Base-by-base conservation (phyloP, 2,888 invertebrate species). In the Heteropelma amictum region DNA sequence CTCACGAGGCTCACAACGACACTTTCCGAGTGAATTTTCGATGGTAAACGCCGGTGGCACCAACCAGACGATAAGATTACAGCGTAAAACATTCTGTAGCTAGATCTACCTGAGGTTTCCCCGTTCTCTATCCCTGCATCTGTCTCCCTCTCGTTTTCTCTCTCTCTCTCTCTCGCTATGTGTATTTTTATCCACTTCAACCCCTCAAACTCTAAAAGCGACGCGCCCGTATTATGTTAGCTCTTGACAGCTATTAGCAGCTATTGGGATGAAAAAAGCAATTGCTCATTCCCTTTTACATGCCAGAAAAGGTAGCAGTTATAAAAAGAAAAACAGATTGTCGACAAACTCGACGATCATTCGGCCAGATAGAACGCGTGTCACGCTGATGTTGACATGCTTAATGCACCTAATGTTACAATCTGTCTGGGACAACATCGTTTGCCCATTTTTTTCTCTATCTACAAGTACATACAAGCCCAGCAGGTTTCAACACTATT, bases 391-490 rank as follows among this genome's bases (percentile, higher is more conserved):
- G 84, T 86, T 86, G 83, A 85, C 86, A 84, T 78, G 82, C 79
- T 80, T 86, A 86, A 86, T 86, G 86, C 82, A 86, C 81, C 79
- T 72, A 75, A 71, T 76, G 77, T 76, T 71, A 71, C 61, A 38
- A 30, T 40, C 49, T 71, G 64, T 71, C 61, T 51, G 42, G 42
- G n/a, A 45, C 64, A 74, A 71, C 77, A 75, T 78, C 68, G 70
- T 47, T 3, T 7, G 17, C n/a, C n/a, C 42, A 45, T 35, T 28
- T 35, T 47, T 23, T 14, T 14, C 21, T 45, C 28, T 47, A n/a
- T 33, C 47, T 2, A 7, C 30, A 21, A 14, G 45, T 61, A 47
- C 4, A 21, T 12, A 8, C 30, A 30, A 1, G 21, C 30, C 4
- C 10, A 8, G 53, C 19, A 54, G 14, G 23, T 23, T 28, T 28